Conservation (phyloP, 2,113 vertebrate genomes). For the Bubo bubo region DNA sequence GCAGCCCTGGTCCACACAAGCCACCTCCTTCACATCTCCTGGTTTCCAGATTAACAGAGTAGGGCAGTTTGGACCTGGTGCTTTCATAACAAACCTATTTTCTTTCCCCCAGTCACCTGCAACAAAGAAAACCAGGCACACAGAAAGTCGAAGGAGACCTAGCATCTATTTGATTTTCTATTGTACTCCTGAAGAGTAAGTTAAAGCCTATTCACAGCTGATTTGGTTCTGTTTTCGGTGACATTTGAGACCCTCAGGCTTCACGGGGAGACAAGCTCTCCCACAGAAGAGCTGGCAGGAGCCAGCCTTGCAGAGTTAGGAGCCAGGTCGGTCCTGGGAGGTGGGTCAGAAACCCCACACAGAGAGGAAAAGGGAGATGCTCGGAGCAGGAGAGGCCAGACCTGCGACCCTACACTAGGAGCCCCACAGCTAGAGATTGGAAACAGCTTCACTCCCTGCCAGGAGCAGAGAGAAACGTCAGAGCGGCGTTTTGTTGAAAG, state of each 20-base stretch:
- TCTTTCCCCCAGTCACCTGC: slow-evolving; percentile 31
- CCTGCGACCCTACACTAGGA: background rate
- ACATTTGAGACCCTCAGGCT: background rate
- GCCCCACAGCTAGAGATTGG: background rate
- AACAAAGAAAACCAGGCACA: slow-evolving; percentile 34
- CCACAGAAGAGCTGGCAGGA: background rate
- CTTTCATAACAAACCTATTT: slow-evolving; percentile 61
- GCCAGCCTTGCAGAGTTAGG: background rate
- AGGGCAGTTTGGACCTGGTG: slow-evolving; percentile 4
- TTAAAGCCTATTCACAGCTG: slow-evolving; percentile 44
- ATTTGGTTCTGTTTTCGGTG: background rate
- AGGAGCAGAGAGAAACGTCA: background rate
- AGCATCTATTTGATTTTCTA: slow-evolving; percentile 46
- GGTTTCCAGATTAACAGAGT: background rate
- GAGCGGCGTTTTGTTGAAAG: slow-evolving; percentile 10
- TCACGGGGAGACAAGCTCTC: background rate
- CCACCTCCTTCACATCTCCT: background rate
- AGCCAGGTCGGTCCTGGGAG: background rate
- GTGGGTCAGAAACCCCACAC: background rate
- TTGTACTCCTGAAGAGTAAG: slow-evolving; percentile 50
- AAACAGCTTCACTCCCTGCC: background rate
- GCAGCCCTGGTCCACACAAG: background rate
- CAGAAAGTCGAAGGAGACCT: background rate
- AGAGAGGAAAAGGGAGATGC: background rate
- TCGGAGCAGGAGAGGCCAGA: background rate